Base-by-base conservation (phyloP, 2,797 vertebrate genomes). In the Gambelia wislizenii region DNA sequence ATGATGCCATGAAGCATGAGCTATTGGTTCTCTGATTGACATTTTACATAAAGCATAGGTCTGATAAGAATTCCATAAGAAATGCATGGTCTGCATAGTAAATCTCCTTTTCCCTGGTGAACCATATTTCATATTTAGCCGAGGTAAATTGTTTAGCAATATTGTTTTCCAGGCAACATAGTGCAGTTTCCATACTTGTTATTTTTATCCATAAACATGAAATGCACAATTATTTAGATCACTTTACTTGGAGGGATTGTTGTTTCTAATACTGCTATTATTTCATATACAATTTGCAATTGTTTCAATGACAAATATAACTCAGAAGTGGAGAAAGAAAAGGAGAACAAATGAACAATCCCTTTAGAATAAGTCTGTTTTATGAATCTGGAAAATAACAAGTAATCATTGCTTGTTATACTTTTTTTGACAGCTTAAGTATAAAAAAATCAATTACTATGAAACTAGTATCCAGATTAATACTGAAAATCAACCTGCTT, bases 381-480 rank as follows among this genome's bases (percentile, higher is more conserved):
- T 92, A 94, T 94, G 84, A 95, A 94, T 96, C 96, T 96, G 89
- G 84, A 94, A 97, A 95, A 94, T 94, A 96, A 81, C 86, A 96
- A 94, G 93, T 95, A 96, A 95, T 96, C 94, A 96, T 95, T 94
- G 91, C 87, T 94, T 97, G 72, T 95, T 96, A 95, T 89, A 95
- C 83, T 91, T 93, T 67, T n/a, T 96, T 95, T 96, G 94, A 97
- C 94, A 96, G 92, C 87, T 93, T 94, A 92, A 96, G 90, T 91
- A 95, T 92, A 95, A 91, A 94, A 89, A 96, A 96, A 96, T 97
- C 94, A 96, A 95, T 97, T 96, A 92, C 88, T 92, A 87, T 93
- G 94, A 97, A 96, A 93, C 88, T 95, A 91, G 92, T 95, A 94
- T 95, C 90, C 86, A 96, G 95, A 96, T 96, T 95, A 94, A 94